Base-by-base conservation (phyloP, 2,113 vertebrate genomes). In the Gymnobelideus leadbeateri region DNA sequence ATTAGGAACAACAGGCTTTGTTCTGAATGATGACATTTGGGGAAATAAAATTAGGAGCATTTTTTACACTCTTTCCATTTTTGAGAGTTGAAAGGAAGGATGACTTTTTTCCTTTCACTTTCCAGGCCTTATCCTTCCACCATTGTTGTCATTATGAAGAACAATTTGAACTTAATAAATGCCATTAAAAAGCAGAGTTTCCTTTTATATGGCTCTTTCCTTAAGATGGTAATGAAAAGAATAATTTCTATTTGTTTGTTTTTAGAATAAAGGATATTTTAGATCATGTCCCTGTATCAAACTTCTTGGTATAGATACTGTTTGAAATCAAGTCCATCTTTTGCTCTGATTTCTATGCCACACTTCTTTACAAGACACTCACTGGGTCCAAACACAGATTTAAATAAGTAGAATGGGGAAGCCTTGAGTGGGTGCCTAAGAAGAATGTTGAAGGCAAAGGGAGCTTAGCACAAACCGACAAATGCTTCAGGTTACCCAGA, bases 241-340 rank as follows among this genome's bases (percentile, higher is more conserved):
- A 7, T 95, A 92, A 96, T 96, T 96, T 97, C 91, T 90, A 95
- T 97, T 95, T 95, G 16, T 90, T 93, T 95, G 37, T 55, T 97
- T 97, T 84, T 84, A 51, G 9, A 95, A 95, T 95, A 10, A 97
- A 95, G 95, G 43, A 90, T 46, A 6, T 92, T 97, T 96, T 92
- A 94, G 53, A 68, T 95, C 53, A 49, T 95, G 57, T 68, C 50
- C 19, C 89, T 96, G n/a, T 89, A 12, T 92, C 77, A 95, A 12
- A 21, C 11, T 84, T 53, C 47, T 37, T 46, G 92, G 21, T 89
- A 51, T 84, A 93, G 49, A 95, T 94, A 91, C 25, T 95, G 57
- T 96, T 94, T 95, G 90, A 53, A 94, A 28, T 37, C 57, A 84
- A 84, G 14, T 16, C 16, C 68, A 84, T 26, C 23, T 2, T 53